Conservation (phyloP, 2,113 vertebrate species). For the Hystrix brachyura region DNA sequence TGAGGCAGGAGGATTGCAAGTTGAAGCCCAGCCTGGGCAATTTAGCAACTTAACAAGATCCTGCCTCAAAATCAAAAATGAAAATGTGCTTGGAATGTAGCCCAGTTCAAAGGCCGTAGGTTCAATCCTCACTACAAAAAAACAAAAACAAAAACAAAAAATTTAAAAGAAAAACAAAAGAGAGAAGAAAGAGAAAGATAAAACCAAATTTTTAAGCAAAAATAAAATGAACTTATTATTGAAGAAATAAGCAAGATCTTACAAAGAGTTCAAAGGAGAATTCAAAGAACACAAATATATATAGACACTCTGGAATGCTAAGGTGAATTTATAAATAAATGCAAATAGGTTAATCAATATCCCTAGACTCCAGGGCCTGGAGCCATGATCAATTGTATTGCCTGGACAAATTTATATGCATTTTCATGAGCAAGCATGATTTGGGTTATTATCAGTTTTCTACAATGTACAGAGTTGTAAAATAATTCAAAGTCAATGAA, state of each 20-base stretch:
- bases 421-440: slow-evolving; percentile 11
- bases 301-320: background rate
- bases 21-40: background rate
- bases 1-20: background rate
- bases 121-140: background rate
- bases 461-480: background rate
- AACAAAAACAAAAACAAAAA: background rate
- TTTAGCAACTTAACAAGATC: background rate
- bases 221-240: background rate
- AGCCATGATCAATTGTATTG: background rate
- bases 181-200: background rate
- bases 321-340: background rate
- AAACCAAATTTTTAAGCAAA: background rate
- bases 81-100: background rate
- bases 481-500: background rate
- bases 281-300: background rate
- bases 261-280: background rate
- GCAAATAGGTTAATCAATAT: background rate
- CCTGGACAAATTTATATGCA: background rate
- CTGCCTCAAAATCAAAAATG: background rate
- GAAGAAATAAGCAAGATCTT: background rate
- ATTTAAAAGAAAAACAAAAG: background rate
- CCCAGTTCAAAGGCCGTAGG: background rate
- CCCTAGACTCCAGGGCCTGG: background rate
- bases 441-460: background rate